Base-by-base conservation (phyloP, 92 coral and sea anemone genomes). In the Heteractis magnifica region DNA sequence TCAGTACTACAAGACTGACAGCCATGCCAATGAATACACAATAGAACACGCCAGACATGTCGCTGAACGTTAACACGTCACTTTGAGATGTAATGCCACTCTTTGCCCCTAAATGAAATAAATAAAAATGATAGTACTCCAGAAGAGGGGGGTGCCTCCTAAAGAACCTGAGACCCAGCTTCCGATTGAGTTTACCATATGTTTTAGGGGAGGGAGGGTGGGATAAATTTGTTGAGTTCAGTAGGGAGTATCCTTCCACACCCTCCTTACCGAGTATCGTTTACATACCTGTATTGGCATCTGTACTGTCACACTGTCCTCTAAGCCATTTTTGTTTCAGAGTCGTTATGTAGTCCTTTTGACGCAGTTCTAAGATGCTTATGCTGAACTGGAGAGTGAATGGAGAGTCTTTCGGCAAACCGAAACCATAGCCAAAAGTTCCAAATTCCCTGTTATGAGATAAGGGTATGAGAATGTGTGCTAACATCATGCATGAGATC, bases 11-110 rank as follows among this genome's bases (percentile, higher is more conserved):
- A 7, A 90, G 26, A 65, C 97, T 89, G 71, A 84, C 65, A 8
- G 73, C 87, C 87, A 93, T 88, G 4, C 97, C 93, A 72, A 86
- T 83, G 77, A 85, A 70, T 73, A 88, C 94, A 71, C 93, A 79
- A 79, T 85, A 93, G 26, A 88, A 88, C 65, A 90, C 94, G 6
- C 97, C 97, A 68, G 93, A 87, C 92, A 93, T 72, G 81, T 93
- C 94, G 8, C 86, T 78, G 49, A 93, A 89, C 60, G 92, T 86
- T 65, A 93, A 72, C 48, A 90, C 90, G 65, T 90, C 93, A 75
- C 93, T 90, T 18, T 81, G 73, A 55, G 93, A 76, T 26, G 58
- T 74, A 18, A 90, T 76, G 52, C 88, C 70, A 8, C 71, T 75
- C 14, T 85, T 52, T 65, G 86, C 41, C 0, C 77, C 93, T 68